These are phyloP conservation scores for Phaethon lepturus DNA, from an alignment of 2,113 vertebrate genomes.

Conservation along the genomic window DNA sequence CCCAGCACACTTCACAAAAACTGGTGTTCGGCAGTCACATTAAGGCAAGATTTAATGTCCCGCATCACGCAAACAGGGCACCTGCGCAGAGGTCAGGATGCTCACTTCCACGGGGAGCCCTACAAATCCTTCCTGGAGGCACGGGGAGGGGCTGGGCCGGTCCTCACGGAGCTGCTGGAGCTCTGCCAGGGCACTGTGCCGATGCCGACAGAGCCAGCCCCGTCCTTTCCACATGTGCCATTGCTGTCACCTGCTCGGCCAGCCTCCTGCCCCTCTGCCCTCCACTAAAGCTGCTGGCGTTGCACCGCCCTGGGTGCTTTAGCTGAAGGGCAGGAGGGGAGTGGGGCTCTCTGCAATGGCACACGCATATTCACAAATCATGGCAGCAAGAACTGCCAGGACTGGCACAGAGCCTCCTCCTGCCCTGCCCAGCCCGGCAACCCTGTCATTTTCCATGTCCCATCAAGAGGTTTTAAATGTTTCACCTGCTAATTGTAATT, in stretches of 20 bases:
- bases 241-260: neutral
- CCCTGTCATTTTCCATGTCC: neutral
- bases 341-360: neutral
- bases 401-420: neutral
- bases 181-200: rapidly evolving
- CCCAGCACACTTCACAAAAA: slow-evolving; percentile 42
- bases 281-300: neutral
- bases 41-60: slow-evolving; percentile 35
- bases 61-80: neutral
- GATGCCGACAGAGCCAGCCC: neutral
- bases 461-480: neutral
- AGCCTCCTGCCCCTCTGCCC: neutral
- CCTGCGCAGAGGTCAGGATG: neutral
- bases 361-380: neutral
- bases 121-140: neutral
- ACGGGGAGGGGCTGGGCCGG: neutral
- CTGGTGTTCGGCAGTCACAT: neutral
- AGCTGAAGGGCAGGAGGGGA: neutral
- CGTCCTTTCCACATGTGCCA: rapidly evolving
- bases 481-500: neutral
- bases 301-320: neutral
- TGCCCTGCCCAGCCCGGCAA: neutral
- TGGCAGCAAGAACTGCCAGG: neutral
- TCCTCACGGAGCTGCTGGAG: rapidly evolving
- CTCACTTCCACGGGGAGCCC: neutral